These are phyloP conservation scores for Dorcus parallelipipedus DNA, from an alignment of 2,888 invertebrate genomes.

Conservation along the genomic window DNA sequence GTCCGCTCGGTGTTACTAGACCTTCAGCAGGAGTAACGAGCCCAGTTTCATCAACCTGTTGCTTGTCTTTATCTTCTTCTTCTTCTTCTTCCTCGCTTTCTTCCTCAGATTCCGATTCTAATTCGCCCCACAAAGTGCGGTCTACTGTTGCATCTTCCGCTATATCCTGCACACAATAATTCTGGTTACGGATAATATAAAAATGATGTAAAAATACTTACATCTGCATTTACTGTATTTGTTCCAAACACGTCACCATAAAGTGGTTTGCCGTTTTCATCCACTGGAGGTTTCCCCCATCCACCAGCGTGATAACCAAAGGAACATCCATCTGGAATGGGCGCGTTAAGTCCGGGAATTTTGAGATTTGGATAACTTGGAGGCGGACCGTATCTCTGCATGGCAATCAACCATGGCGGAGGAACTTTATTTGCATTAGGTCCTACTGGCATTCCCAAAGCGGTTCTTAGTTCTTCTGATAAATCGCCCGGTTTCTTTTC, in stretches of 20 bases:
- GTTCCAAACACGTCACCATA: constrained; percentile 99
- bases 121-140: constrained; percentile 93
- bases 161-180: constrained; percentile 50
- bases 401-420: constrained; percentile 95
- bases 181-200: background rate
- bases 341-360: constrained; percentile 96
- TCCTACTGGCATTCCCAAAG: constrained; percentile 98
- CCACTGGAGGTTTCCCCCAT: constrained; percentile 99
- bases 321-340: constrained; percentile 95
- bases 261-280: constrained; percentile 94
- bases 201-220: constrained; percentile 43
- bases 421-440: constrained; percentile 88
- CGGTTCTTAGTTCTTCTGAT: constrained; percentile 91
- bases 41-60: constrained; percentile 70
- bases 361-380: constrained; percentile 98
- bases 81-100: constrained; percentile 68
- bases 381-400: constrained; percentile 98
- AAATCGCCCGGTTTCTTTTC: constrained; percentile 99
- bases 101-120: constrained; percentile 87
- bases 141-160: constrained; percentile 87
- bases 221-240: constrained; percentile 67
- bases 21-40: constrained; percentile 92
- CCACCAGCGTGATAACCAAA: constrained; percentile 99
- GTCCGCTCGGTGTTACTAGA: constrained; percentile 90
- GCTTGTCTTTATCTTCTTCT: constrained; percentile 61